Conservation (phyloP, 1,140 invertebrate genomes). For the Oedothorax gibbosus region DNA sequence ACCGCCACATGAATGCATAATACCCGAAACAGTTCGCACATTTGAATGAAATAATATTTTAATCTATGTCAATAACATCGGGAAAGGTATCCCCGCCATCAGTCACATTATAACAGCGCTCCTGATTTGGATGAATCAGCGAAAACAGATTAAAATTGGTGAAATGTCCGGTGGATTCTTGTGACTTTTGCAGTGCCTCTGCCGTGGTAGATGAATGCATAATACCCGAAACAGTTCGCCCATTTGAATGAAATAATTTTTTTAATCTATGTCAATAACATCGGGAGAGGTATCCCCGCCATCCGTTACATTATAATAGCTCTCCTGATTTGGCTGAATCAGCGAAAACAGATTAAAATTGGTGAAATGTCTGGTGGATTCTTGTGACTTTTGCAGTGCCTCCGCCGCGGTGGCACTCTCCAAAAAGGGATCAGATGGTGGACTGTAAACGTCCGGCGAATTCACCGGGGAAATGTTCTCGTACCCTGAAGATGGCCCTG, state of each 20-base stretch:
- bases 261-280: conserved; percentile 27
- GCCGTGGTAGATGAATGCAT: neutral
- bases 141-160: conserved; percentile 6
- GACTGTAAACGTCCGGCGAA: neutral
- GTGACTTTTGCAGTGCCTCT: neutral
- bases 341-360: conserved; percentile 27
- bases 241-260: too few relatives aligned
- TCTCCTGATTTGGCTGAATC: conserved; percentile 10
- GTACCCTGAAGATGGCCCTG: neutral
- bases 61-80: conserved; percentile 33
- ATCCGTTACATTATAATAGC: neutral
- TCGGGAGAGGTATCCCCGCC: conserved; percentile 20
- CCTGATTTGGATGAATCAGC: conserved; percentile 13
- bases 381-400: neutral
- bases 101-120: neutral
- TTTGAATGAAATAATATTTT: neutral
- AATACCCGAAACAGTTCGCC: neutral
- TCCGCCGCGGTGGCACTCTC: neutral
- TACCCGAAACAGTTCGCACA: neutral
- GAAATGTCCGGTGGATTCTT: neutral
- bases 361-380: neutral
- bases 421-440: neutral
- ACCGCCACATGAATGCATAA: too few relatives aligned
- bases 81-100: conserved; percentile 1
- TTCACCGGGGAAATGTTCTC: neutral